phyloP scores from a whole-genome alignment of 2,113 vertebrate genomes.

The Todiramphus chloris region DNA sequence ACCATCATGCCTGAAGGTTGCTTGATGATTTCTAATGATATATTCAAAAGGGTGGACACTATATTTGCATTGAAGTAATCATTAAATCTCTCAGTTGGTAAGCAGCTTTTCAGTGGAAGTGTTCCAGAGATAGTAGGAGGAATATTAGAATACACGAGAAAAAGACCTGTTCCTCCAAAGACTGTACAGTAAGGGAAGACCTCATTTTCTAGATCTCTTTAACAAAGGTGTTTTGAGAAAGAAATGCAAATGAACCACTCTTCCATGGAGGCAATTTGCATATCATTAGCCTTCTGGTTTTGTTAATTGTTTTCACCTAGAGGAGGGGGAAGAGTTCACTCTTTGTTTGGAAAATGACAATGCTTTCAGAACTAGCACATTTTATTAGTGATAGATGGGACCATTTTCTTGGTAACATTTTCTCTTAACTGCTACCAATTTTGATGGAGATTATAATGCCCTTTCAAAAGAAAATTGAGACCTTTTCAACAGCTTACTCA shows the following conservation, averaged over 20 bases:
- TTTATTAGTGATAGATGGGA: neutral
- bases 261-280: conserved; percentile 63
- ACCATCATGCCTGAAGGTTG: neutral
- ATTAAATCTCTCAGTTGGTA: neutral
- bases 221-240: conserved; percentile 56
- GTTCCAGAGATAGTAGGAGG: conserved; percentile 39
- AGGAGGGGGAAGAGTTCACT: conserved; percentile 56
- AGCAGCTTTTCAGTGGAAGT: conserved; percentile 21
- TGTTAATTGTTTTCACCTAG: conserved; percentile 63
- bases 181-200: conserved; percentile 44
- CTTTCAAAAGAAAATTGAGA: conserved; percentile 55
- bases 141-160: conserved; percentile 38
- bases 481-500: neutral
- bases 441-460: conserved; percentile 4
- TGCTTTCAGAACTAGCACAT: neutral
- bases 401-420: neutral
- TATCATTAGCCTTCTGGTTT: conserved; percentile 57
- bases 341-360: conserved; percentile 57
- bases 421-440: neutral
- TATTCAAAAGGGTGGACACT: neutral
- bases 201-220: conserved; percentile 37
- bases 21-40: neutral
- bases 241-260: conserved; percentile 60
- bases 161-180: conserved; percentile 32
- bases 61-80: neutral